A percentile compares a stretch with the other conserved stretches of the same genome.
phyloP scores from a whole-genome alignment of 2,888 invertebrate species.

The Rhagonycha fulva region DNA sequence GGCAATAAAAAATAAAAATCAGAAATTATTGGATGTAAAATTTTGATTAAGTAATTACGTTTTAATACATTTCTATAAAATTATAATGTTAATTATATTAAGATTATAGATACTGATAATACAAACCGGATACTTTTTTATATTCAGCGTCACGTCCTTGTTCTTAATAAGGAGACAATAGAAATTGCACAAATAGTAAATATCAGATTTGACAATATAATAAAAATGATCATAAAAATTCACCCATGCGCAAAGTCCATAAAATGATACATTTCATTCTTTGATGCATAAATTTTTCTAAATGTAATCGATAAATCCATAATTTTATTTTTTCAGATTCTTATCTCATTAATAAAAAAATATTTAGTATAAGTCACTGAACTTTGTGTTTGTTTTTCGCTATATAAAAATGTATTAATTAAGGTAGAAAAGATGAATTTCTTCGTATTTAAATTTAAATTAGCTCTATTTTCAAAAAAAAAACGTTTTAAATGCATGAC shows the following conservation, averaged over 20 bases:
- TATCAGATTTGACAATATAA: neutral
- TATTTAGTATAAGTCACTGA: neutral
- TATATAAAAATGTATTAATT: neutral
- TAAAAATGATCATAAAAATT: neutral
- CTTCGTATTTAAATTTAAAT: too few species aligned
- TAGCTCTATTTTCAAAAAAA: too few species aligned
- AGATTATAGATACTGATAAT: neutral
- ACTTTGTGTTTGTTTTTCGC: neutral
- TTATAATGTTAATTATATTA: too few species aligned
- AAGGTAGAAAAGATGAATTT: too few species aligned
- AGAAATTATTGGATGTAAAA: too few species aligned
- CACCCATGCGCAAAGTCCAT: neutral
- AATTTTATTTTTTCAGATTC: neutral
- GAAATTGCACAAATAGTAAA: neutral
- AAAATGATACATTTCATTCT: neutral
- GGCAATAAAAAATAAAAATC: too few species aligned
- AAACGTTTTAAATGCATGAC: too few species aligned
- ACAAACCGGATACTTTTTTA: neutral
- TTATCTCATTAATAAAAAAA: neutral
- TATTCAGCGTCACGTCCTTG: neutral
- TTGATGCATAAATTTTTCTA: neutral
- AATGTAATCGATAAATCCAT: neutral
- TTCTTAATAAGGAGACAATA: neutral
- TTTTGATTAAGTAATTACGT: too few species aligned
- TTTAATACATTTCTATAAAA: too few species aligned